Evolutionary conservation across 2,797 vertebrate species (phyloP), one percentile per base, ranked within the genome.

Genomic region (Galago senegalensis): DNA sequence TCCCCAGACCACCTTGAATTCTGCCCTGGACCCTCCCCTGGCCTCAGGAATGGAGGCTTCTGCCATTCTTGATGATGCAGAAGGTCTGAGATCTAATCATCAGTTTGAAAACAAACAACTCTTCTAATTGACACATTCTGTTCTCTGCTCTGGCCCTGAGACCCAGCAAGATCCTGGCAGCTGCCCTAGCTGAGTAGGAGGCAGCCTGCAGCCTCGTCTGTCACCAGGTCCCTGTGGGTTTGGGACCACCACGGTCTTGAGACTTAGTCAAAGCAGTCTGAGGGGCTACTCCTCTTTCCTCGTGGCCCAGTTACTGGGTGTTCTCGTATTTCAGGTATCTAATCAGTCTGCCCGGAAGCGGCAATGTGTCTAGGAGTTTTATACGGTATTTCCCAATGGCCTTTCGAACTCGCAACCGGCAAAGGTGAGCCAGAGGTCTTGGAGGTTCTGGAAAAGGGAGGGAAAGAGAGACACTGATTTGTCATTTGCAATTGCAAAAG

Each of bases 371-470:
- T 6, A 99, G 97, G 72, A 98, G 98, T 69, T 98, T 98, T 85
- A 99, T 98, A 82, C 99, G 99, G n/a, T 98, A 97, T 65, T 98
- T 98, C 89, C 99, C 99, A 58, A 99, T 97, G 91, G 99, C 98
- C 86, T 98, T 98, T 85, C 99, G 98, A 63, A 99, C 99, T 97
- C 96, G 99, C 92, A 99, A 94, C 91, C 99, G 99, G 96, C 99
- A 99, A 37, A 99, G 99, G 95, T 99, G 99, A 96, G 98, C 98
- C 96, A 99, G 99, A 0, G 99, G 97, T 58, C 99, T 98, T 0
- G 99, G 99, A 7, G 98, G 99, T 21, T 98, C 99, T 99, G 98
- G 81, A 97, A 98, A 97, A 95, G 97, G 90, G 82, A 82, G 0
- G 58, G 34, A 97, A 76, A 58, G 34, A 72, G n/a, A 94, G 61